phyloP scores from a whole-genome alignment of 2,888 invertebrate species.

The Lymantria dispar region DNA sequence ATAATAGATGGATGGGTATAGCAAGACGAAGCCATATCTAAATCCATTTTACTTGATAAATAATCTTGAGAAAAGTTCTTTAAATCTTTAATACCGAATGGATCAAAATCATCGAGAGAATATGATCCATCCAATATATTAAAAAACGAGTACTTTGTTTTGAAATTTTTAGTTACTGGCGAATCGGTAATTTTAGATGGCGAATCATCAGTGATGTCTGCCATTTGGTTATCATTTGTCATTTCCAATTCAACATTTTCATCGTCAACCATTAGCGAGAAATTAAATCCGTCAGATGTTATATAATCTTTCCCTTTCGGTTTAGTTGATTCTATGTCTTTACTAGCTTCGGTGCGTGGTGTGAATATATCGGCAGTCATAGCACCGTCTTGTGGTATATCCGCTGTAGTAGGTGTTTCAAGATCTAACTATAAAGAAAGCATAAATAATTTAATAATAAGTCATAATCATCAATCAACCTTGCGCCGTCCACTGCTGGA shows the following conservation, averaged over 20 bases:
- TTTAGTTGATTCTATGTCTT: constrained; percentile 48
- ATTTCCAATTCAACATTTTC: constrained; percentile 48
- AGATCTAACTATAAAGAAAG: constrained; percentile 61
- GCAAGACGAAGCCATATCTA: constrained; percentile 46
- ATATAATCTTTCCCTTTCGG: constrained; percentile 58
- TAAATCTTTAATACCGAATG: constrained; percentile 65
- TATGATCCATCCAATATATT: constrained; percentile 77
- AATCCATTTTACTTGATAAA: constrained; percentile 53
- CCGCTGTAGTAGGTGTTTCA: constrained; percentile 77
- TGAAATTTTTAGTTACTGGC: constrained; percentile 19
- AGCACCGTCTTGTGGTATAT: constrained; percentile 62
- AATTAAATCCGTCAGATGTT: constrained; percentile 65
- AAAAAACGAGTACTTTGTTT: constrained; percentile 56
- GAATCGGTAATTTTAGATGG: constrained; percentile 44
- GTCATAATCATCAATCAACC: too few relatives aligned
- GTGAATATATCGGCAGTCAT: constrained; percentile 60
- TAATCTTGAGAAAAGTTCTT: constrained; percentile 49
- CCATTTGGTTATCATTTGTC: constrained; percentile 38
- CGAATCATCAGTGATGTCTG: constrained; percentile 46
- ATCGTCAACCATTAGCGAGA: constrained; percentile 65
- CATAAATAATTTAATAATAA: too few relatives aligned
- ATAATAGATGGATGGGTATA: constrained; percentile 67
- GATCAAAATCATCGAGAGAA: constrained; percentile 67
- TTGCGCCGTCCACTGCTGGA: too few relatives aligned
- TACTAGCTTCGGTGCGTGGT: constrained; percentile 54